Percentiles rank a stretch among this genome's conserved stretches.
phyloP scores from a whole-genome alignment of 2,888 invertebrate species.

The Caenorhabditis japonica region DNA sequence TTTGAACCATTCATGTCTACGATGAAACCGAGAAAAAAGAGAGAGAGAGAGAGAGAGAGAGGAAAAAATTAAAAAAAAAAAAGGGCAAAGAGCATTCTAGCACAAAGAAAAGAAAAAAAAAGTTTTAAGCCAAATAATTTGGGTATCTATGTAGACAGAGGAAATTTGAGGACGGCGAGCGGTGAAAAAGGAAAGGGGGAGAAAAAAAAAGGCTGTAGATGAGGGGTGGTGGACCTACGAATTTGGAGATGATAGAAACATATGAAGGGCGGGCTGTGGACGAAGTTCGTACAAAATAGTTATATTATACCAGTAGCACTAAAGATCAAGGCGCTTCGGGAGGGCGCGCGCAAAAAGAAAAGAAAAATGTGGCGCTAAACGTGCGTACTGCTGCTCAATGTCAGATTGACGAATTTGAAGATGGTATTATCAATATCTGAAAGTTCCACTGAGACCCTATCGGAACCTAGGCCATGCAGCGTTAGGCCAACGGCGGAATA shows the following conservation, averaged over 20 bases:
- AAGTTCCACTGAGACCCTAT: no score
- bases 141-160: conserved; percentile 28
- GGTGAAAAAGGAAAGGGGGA: not conserved
- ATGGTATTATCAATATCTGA: no score
- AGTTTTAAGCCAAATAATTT: conserved; percentile 31
- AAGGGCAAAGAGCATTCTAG: conserved; percentile 23
- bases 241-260: conserved; percentile 38
- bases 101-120: conserved; percentile 16
- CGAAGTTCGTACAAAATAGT: conserved; percentile 47
- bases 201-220: not conserved
- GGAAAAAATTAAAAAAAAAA: conserved; percentile 1
- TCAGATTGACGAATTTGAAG: no score
- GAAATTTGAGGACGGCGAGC: not conserved
- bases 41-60: no score
- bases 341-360: conserved; percentile 4
- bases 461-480: no score
- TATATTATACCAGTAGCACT: conserved; percentile 57
- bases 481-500: no score
- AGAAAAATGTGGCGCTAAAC: conserved; percentile 19
- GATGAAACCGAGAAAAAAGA: conserved; percentile 38
- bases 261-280: conserved; percentile 16
- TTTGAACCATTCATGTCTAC: conserved; percentile 52
- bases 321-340: conserved; percentile 48
- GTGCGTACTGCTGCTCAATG: conserved; percentile 32
- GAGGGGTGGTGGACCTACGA: not conserved